These are phyloP conservation scores for Podiceps cristatus DNA, from an alignment of 2,113 vertebrate species.

Conservation along the genomic window DNA sequence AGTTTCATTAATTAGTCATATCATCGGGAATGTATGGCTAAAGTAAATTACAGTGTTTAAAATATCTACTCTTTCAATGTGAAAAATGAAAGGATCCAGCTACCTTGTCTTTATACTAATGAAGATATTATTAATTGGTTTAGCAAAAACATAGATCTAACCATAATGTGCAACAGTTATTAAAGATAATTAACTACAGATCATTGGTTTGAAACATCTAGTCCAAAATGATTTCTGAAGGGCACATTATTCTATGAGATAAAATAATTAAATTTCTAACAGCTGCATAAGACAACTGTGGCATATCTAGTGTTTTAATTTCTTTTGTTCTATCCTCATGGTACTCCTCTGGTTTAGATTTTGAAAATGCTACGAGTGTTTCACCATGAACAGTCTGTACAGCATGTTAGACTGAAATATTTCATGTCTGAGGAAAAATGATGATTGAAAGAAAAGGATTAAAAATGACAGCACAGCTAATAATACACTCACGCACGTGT, in stretches of 20 bases:
- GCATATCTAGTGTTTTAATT: slow-evolving; percentile 84
- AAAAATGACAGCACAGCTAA: slow-evolving; percentile 74
- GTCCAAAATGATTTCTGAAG: slow-evolving; percentile 89
- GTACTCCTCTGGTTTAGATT: slow-evolving; percentile 76
- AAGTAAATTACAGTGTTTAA: slow-evolving; percentile 89
- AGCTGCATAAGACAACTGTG: slow-evolving; percentile 83
- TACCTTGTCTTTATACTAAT: slow-evolving; percentile 90
- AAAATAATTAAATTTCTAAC: slow-evolving; percentile 91
- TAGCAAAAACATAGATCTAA: slow-evolving; percentile 90
- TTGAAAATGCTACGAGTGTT: slow-evolving; percentile 75
- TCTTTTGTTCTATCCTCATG: slow-evolving; percentile 85
- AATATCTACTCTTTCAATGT: slow-evolving; percentile 87
- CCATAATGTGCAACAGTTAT: slow-evolving; percentile 91
- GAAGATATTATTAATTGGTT: slow-evolving; percentile 91
- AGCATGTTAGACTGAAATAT: slow-evolving; percentile 74
- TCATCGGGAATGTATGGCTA: slow-evolving; percentile 83
- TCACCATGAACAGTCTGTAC: slow-evolving; percentile 71
- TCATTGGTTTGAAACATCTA: slow-evolving; percentile 90
- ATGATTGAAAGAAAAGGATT: slow-evolving; percentile 80
- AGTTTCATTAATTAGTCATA: slow-evolving; percentile 87
- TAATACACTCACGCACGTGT: slow-evolving; percentile 67
- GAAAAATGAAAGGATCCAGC: slow-evolving; percentile 87
- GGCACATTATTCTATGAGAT: slow-evolving; percentile 89
- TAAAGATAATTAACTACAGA: slow-evolving; percentile 91
- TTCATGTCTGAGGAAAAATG: slow-evolving; percentile 77